Percentiles rank a stretch among this genome's conserved stretches.
Evolutionary conservation across 2,888 invertebrate species (phyloP).

Genomic region (Epiblema foenella): DNA sequence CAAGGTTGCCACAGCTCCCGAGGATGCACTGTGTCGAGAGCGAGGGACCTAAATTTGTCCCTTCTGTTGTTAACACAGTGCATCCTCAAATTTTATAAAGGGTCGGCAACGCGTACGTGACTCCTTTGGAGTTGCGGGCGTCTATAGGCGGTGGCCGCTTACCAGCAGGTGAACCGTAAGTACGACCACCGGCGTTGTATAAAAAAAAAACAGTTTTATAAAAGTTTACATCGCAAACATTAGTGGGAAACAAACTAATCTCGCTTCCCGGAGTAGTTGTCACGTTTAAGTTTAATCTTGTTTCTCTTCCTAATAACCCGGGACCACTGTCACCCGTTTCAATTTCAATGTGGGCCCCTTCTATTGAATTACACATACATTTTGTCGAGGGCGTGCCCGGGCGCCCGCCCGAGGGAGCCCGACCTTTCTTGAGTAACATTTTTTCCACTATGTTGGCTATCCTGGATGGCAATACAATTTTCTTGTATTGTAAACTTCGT

Average conservation of each 20-base stretch:
- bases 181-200: too few species aligned
- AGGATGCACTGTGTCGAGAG: too few species aligned
- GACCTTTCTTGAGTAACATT: slow-evolving; percentile 22
- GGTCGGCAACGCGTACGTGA: too few species aligned
- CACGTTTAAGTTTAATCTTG: slow-evolving; percentile 22
- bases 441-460: slow-evolving; percentile 32
- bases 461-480: slow-evolving; percentile 17
- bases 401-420: not conserved
- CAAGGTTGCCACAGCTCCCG: too few species aligned
- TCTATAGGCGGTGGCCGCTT: too few species aligned
- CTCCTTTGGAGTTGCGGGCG: too few species aligned
- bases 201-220: too few species aligned
- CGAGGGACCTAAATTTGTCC: too few species aligned
- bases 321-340: slow-evolving; percentile 28
- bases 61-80: too few species aligned
- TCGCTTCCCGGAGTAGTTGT: not conserved
- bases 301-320: slow-evolving; percentile 25
- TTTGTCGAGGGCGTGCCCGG: slow-evolving; percentile 9
- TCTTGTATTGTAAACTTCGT: slow-evolving; percentile 20
- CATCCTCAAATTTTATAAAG: too few species aligned
- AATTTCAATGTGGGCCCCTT: slow-evolving; percentile 26
- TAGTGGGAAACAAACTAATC: not conserved
- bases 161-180: too few species aligned
- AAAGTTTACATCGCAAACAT: not conserved
- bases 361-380: slow-evolving; percentile 39